Evolutionary conservation across 2,888 invertebrate species (phyloP), one percentile per base, ranked within the genome.

Genomic region (Ophion ellenae): DNA sequence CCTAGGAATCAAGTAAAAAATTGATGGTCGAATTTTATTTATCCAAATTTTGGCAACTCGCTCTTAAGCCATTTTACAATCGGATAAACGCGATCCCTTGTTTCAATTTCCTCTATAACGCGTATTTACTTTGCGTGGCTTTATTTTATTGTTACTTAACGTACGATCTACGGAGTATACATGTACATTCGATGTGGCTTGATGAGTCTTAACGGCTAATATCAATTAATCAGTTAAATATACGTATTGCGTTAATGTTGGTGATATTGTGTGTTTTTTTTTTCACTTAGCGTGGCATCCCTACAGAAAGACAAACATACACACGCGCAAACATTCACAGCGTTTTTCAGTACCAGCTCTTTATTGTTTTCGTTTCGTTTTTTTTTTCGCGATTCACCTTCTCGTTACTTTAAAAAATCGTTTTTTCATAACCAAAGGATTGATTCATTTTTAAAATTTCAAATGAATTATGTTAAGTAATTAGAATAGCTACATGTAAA

Each of bases 161-260:
- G 45, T 86, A 83, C 53, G 57, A 69, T 77, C 83, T 80, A 83
- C 57, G 71, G 77, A 77, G 70, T 61, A 74, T 57, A 77, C 76
- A 83, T 81, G 63, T 83, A 81, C 69, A 81, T 86, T 86, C 83
- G 83, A 86, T 86, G 86, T 86, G 78, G 82, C 82, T 70, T 69
- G 84, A 81, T 75, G 78, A 82, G 53, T 74, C 82, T 84, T 77
- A 84, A 70, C 36, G 64, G 70, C 66, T 83, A 86, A 87, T 87
- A 84, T 86, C 71, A 76, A 76, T 87, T 78, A 74, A 75, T 71
- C 73, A 79, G 74, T 83, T 81, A 76, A 59, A 73, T 59, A 28
- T 36, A n/a, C 59, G 14, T 73, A 87, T 78, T 76, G 79, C 84
- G 75, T 82, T 73, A 76, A 67, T 63, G 47, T 84, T 76, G 71